phyloP scores from a whole-genome alignment of 1,140 invertebrate species.

The Caenorhabditis brenneri region DNA sequence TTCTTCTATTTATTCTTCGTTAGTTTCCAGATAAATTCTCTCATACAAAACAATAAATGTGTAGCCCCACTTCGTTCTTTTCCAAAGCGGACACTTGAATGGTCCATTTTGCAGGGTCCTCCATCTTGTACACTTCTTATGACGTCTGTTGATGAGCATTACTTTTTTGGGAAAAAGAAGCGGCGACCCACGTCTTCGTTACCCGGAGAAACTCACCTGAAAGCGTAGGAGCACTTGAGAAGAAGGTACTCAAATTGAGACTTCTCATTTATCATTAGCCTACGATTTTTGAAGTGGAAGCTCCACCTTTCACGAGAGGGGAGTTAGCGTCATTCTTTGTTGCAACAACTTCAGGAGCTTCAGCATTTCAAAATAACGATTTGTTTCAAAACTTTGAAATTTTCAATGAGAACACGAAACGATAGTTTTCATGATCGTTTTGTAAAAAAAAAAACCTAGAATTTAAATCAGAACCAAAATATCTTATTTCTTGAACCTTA shows the following conservation, averaged over 20 bases:
- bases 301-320: neutral
- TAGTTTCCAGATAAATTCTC: neutral
- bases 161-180: neutral
- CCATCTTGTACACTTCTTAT: neutral
- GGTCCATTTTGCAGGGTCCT: neutral
- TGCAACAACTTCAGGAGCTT: too few species aligned
- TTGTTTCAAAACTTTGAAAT: too few species aligned
- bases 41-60: neutral
- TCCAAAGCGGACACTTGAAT: neutral
- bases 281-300: slow-evolving; percentile 4
- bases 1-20: neutral
- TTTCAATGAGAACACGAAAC: too few species aligned
- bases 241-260: neutral
- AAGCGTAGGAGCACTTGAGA: neutral
- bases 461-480: too few species aligned
- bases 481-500: too few species aligned
- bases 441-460: too few species aligned
- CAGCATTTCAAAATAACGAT: neutral
- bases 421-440: too few species aligned
- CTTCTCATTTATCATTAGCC: neutral
- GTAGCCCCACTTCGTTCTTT: neutral
- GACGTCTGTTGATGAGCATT: neutral
- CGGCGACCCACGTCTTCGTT: neutral
- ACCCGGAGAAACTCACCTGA: slow-evolving; percentile 13
- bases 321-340: neutral